Evolutionary conservation across 2,797 vertebrate species (phyloP).

Genomic region (Carapus acus): DNA sequence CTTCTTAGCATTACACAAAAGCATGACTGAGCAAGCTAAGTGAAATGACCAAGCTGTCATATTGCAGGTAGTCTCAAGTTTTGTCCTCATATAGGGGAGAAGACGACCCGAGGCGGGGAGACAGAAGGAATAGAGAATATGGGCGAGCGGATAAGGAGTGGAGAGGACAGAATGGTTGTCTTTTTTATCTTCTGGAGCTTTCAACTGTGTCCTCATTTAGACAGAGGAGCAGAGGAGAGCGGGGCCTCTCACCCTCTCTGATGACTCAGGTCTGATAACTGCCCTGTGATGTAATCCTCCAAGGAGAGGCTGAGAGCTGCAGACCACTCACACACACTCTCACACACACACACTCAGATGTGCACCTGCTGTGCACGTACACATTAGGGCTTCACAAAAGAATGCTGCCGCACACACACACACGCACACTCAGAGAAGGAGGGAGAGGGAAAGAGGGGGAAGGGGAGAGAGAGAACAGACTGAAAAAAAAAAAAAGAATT

Average conservation of each 20-base stretch:
- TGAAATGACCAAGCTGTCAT: constrained; percentile 16
- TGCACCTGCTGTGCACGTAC: constrained; percentile 7
- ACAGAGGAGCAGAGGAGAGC: constrained; percentile 24
- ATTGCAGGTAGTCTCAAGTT: constrained; percentile 26
- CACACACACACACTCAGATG: constrained; percentile 10
- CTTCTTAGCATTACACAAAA: too few relatives aligned
- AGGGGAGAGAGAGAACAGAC: constrained; percentile 24
- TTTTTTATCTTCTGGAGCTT: constrained; percentile 19
- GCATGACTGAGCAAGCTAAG: constrained; percentile 6
- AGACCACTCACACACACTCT: constrained; percentile 2
- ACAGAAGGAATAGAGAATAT: not conserved
- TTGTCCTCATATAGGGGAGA: constrained; percentile 1
- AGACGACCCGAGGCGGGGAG: not conserved
- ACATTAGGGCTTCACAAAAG: not conserved
- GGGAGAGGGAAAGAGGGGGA: constrained; percentile 8
- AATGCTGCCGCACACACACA: not conserved
- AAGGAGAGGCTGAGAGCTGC: constrained; percentile 48
- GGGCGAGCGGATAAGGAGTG: not conserved
- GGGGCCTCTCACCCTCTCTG: constrained; percentile 50
- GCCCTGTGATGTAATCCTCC: constrained; percentile 56
- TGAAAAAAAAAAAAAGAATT: constrained; percentile 27
- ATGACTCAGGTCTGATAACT: constrained; percentile 66
- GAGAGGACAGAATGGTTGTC: not conserved
- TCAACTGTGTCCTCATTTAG: constrained; percentile 34
- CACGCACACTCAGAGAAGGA: constrained; percentile 1